Base-by-base conservation (phyloP, 2,797 vertebrate genomes). In the Semotilus atromaculatus region DNA sequence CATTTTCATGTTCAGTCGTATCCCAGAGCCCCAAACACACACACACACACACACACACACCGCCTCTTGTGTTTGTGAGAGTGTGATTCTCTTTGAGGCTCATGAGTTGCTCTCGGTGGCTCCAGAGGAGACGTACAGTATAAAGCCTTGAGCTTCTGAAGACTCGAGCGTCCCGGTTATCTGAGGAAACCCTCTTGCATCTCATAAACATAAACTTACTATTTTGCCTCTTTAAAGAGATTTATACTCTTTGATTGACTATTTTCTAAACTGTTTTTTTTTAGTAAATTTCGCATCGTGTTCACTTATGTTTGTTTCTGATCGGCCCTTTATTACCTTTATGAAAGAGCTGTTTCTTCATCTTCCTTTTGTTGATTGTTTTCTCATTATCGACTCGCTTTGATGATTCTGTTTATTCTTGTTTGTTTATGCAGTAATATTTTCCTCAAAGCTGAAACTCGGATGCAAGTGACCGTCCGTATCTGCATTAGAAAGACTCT, bases 1-100 rank as follows among this genome's bases (percentile, higher is more conserved):
- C 93, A 92, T 96, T 95, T 96, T 92, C 93, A 90, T 95, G 94
- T 95, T 94, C 93, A 89, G 90, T 91, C 90, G 86, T 21, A 85
- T 86, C 88, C 88, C 88, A 88, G 45, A 76, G 79, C 64, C 89
- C 64, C 80, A 83, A 86, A 70, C 31, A 23, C 43, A 26, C 67
- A 48, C 31, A 16, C 51, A 58, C 84, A 58, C 21, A 5, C 36
- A 23, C 36, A 4, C 58, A n/a, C 48, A 16, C 48, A 36, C 34
- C 13, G 36, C 34, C 31, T 80, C 48, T 89, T 70, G 76, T 21
- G 73, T 83, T 83, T 87, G 74, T 80, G 86, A 81, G 16, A 43
- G 51, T 71, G 67, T 40, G 51, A 72, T 60, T 81, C 80, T 81
- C 67, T 81, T 81, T 81, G 51, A 70, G 66, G 18, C 66, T 71